Conservation (phyloP, 2,888 invertebrate species). For the Agriopis aurantiaria region DNA sequence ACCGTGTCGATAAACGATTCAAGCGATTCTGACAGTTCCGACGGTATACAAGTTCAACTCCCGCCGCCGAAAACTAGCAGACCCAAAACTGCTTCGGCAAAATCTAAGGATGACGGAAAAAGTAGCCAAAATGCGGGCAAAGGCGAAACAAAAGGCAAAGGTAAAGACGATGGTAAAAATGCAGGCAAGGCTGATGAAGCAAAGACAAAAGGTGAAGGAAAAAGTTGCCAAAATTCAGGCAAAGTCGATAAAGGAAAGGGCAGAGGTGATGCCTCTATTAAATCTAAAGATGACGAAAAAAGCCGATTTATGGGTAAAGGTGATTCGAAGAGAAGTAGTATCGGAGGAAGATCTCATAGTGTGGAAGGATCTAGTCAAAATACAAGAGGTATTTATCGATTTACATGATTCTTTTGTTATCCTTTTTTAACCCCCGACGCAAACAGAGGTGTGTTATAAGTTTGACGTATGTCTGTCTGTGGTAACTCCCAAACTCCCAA, state of each 20-base stretch:
- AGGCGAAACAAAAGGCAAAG: conserved; percentile 3
- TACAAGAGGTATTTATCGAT: not conserved
- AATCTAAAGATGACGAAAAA: not conserved
- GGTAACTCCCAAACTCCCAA: no score
- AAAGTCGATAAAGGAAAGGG: not conserved
- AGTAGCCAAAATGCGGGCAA: not conserved
- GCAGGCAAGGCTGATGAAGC: not conserved
- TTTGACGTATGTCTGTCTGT: no score
- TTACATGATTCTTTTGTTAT: not conserved
- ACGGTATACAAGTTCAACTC: conserved; percentile 48
- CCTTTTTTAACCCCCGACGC: no score
- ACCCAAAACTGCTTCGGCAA: conserved; percentile 45
- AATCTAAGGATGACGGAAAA: conserved; percentile 25
- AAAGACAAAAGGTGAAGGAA: not conserved
- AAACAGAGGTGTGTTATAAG: no score
- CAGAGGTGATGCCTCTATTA: conserved; percentile 2
- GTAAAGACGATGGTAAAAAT: not conserved
- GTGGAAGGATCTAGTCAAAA: conserved; percentile 3
- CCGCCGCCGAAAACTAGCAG: conserved; percentile 32
- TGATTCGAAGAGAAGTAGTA: not conserved
- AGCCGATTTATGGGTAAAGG: not conserved
- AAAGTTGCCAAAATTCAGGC: not conserved
- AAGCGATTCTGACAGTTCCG: conserved; percentile 56
- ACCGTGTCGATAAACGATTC: conserved; percentile 63
- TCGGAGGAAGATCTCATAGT: conserved; percentile 8